Base-by-base conservation (phyloP, 2,113 vertebrate genomes). In the Oenanthe melanoleuca region DNA sequence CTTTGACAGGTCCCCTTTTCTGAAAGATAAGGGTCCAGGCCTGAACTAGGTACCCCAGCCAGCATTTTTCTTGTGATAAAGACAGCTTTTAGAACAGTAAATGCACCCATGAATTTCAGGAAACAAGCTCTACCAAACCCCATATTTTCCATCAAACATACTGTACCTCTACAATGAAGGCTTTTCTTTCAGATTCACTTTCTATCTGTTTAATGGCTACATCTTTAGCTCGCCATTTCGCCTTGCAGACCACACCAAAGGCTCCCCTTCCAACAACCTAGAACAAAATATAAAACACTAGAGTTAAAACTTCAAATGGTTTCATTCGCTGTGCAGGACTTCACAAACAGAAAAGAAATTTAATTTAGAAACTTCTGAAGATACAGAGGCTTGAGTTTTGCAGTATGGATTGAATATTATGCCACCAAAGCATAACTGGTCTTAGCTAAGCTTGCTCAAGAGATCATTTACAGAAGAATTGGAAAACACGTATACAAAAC, bases 181-280 rank as follows among this genome's bases (percentile, higher is more conserved):
- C 99, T 97, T 99, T 99, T 96, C 99, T 98, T 97, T 99, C 99
- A 20, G 99, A 99, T 98, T 99, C 99, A 95, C 99, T 99, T 98
- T 99, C 99, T 93, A 99, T 99, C 86, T 99, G 99, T 96, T 99
- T 99, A 97, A 99, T 99, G 50, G 99, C 99, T 67, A 99, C 99
- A 97, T 99, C 99, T 97, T 99, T 99, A 96, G 98, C 99, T 98
- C 99, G 98, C 99, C 99, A 99, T 95, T 99, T 99, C 95, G 99
- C 99, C 97, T 99, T 99, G 97, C 99, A 99, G 87, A 99, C 99
- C 52, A 99, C 99, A 81, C 99, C 99, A 96, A 99, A 99, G 31
- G 99, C 99, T 96, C 99, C 99, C 98, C 99, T 99, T 92, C 99
- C 99, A 96, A 99, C 99, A 97, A 99, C 99, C 99, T 99, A 96